Percentiles rank a stretch among this genome's conserved stretches.
Conservation (phyloP, 2,888 invertebrate species). For the Nemapogon koenigi region DNA sequence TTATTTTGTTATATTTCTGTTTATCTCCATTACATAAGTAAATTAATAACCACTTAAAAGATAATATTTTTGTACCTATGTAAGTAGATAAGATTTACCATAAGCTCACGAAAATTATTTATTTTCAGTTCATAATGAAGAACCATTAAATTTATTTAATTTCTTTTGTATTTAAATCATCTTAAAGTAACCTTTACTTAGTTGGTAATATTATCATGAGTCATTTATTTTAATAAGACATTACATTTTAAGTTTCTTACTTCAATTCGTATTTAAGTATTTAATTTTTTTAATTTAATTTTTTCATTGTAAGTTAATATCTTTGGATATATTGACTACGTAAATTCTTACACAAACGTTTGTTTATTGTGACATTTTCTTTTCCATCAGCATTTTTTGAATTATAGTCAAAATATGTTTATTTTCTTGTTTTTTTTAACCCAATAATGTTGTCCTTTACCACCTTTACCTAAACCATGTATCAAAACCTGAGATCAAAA, state of each 20-base stretch:
- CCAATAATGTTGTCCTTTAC: conserved; percentile 9
- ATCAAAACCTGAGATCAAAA: too few relatives aligned
- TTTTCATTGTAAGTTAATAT: conserved; percentile 52
- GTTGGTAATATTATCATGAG: conserved; percentile 60
- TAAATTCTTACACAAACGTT: conserved; percentile 51
- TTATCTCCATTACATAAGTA: conserved; percentile 39
- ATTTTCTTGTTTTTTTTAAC: conserved; percentile 40
- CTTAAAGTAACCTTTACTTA: conserved; percentile 48
- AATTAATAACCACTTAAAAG: conserved; percentile 50
- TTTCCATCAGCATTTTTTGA: conserved; percentile 65
- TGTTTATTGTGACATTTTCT: conserved; percentile 61
- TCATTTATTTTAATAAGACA: conserved; percentile 61
- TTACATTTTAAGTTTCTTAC: conserved; percentile 56
- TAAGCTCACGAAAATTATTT: conserved; percentile 58
- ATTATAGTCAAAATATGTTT: conserved; percentile 65
- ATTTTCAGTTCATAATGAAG: conserved; percentile 63
- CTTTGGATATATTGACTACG: conserved; percentile 51
- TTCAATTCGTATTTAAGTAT: conserved; percentile 61
- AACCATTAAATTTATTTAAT: conserved; percentile 63
- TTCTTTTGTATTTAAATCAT: conserved; percentile 36
- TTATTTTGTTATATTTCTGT: conserved; percentile 42
- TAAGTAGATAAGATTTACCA: conserved; percentile 57
- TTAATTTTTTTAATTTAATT: conserved; percentile 62
- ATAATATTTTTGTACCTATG: conserved; percentile 62
- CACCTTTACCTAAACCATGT: too few relatives aligned